Conservation (phyloP, 2,113 vertebrate species). For the Brevimyrus niger region DNA sequence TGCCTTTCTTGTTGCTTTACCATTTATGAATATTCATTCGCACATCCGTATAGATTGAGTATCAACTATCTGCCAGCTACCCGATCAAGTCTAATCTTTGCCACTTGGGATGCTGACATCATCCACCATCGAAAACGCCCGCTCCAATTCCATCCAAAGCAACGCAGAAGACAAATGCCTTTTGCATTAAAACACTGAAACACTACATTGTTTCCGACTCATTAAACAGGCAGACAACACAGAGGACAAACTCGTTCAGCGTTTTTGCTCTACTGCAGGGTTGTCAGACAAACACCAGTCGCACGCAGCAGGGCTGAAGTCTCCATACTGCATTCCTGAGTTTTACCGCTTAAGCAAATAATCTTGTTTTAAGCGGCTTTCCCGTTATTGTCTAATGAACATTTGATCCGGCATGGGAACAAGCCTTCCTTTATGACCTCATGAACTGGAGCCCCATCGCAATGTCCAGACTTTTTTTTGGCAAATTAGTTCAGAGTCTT, state of each 20-base stretch:
- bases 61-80: not conserved
- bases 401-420: conserved; percentile 43
- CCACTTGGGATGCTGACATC: not conserved
- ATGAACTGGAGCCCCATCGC: conserved; percentile 26
- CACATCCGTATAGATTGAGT: not conserved
- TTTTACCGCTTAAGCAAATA: conserved; percentile 29
- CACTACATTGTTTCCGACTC: not conserved
- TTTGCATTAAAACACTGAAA: not conserved
- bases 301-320: conserved; percentile 39
- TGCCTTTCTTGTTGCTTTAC: not conserved
- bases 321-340: conserved; percentile 35
- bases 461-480: conserved; percentile 24
- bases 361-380: conserved; percentile 50
- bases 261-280: conserved; percentile 15
- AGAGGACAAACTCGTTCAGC: not conserved
- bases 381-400: conserved; percentile 50
- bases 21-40: not conserved
- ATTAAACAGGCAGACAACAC: not conserved
- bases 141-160: not conserved
- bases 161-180: not conserved
- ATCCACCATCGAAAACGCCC: not conserved
- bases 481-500: not conserved
- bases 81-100: not conserved
- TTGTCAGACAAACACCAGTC: conserved; percentile 27
- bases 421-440: conserved; percentile 39